Percentiles rank a stretch among this genome's conserved stretches.
Evolutionary conservation across 2,888 invertebrate genomes (phyloP).

Genomic region (Dynastes hyllus): DNA sequence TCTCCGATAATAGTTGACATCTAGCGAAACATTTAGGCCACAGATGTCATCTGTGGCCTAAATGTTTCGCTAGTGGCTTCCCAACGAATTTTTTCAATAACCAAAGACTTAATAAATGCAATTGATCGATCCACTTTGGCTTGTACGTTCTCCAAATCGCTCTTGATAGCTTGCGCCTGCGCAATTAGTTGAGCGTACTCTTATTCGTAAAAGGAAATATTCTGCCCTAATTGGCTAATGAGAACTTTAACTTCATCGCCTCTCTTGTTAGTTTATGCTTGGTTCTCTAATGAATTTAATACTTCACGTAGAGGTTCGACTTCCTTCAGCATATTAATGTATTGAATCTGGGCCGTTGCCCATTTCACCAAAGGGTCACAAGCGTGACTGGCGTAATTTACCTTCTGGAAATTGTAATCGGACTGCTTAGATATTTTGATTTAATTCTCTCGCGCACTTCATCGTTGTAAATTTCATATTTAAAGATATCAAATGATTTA

Average conservation of each 20-base stretch:
- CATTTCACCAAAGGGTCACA: slow-evolving; percentile 99
- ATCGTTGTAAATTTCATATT: slow-evolving; percentile 77
- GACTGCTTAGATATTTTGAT: slow-evolving; percentile 94
- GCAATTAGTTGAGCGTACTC: slow-evolving; percentile 99
- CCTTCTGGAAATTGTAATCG: slow-evolving; percentile 99
- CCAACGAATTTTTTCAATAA: slow-evolving; percentile 98
- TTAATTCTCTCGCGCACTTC: slow-evolving; percentile 98
- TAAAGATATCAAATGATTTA: no score
- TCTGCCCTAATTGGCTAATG: slow-evolving; percentile 92
- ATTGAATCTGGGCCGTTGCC: slow-evolving; percentile 98
- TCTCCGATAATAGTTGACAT: slow-evolving; percentile 99
- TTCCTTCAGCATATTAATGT: slow-evolving; percentile 99
- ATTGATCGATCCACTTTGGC: slow-evolving; percentile 99
- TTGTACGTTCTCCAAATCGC: slow-evolving; percentile 97
- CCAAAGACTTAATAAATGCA: slow-evolving; percentile 94
- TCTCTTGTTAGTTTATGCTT: slow-evolving; percentile 92
- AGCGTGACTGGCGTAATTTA: slow-evolving; percentile 98
- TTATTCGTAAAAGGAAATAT: slow-evolving; percentile 98
- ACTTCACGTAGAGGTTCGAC: slow-evolving; percentile 98
- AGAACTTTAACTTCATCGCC: slow-evolving; percentile 94
- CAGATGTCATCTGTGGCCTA: slow-evolving; percentile 88
- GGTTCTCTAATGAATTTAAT: slow-evolving; percentile 90
- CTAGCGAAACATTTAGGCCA: slow-evolving; percentile 97
- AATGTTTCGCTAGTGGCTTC: slow-evolving; percentile 98
- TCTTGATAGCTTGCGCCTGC: slow-evolving; percentile 99